Evolutionary conservation across 2,888 invertebrate species (phyloP).

Genomic region (Xylophagus ater): DNA sequence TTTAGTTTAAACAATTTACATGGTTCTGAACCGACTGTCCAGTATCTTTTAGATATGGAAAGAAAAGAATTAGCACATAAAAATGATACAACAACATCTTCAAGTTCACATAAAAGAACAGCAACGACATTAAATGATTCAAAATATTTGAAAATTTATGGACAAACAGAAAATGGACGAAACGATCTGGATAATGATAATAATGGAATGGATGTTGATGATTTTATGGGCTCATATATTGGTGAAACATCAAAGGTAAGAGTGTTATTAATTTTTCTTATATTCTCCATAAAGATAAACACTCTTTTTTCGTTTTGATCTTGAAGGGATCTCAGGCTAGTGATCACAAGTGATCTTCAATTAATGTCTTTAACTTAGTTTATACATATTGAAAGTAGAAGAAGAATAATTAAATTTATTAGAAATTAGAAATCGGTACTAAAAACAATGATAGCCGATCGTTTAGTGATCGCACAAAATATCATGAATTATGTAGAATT

Average conservation of each 20-base stretch:
- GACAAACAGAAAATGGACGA: slow-evolving; percentile 17
- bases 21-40: slow-evolving; percentile 49
- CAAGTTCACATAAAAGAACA: slow-evolving; percentile 12
- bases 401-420: no score
- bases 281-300: no score
- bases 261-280: slow-evolving; percentile 14
- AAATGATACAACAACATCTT: slow-evolving; percentile 40
- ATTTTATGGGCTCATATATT: slow-evolving; percentile 25
- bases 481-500: no score
- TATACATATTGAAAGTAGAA: no score
- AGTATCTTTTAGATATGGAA: slow-evolving; percentile 49
- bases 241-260: slow-evolving; percentile 32
- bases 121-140: slow-evolving; percentile 15
- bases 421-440: no score
- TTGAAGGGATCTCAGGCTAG: no score
- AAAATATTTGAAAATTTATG: slow-evolving; percentile 30
- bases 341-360: no score
- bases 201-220: slow-evolving; percentile 21
- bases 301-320: no score
- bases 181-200: slow-evolving; percentile 5
- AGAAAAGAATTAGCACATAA: slow-evolving; percentile 49
- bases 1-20: slow-evolving; percentile 55
- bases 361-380: no score
- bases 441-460: no score
- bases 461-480: no score